Conservation (phyloP, 2,888 invertebrate genomes). For the Tinea semifulvella region DNA sequence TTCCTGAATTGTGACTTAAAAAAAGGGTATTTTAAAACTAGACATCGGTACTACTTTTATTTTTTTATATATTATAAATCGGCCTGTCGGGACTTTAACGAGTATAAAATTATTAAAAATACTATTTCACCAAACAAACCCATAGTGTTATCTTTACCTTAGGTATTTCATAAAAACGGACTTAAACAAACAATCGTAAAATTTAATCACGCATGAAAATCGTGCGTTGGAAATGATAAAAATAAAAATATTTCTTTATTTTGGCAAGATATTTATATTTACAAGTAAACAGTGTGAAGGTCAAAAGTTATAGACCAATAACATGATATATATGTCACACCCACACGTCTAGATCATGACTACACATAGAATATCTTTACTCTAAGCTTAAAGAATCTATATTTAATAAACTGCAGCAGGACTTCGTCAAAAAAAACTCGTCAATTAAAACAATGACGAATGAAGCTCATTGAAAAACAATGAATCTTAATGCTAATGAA, state of each 20-base stretch:
- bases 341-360: background rate
- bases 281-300: background rate
- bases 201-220: conserved; percentile 19
- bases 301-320: conserved; percentile 3
- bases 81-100: too few relatives aligned
- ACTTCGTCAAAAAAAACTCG: background rate
- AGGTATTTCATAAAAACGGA: too few relatives aligned
- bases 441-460: background rate
- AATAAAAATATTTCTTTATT: conserved; percentile 10
- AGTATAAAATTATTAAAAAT: too few relatives aligned
- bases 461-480: conserved; percentile 4
- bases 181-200: background rate
- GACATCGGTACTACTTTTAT: too few relatives aligned
- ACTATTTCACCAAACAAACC: too few relatives aligned
- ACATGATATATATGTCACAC: background rate
- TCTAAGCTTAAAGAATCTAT: too few relatives aligned
- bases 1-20: too few relatives aligned
- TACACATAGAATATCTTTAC: background rate
- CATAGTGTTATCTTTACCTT: background rate
- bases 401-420: too few relatives aligned
- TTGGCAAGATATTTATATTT: background rate
- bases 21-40: too few relatives aligned
- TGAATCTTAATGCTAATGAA: conserved; percentile 3
- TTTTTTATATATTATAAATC: too few relatives aligned
- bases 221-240: conserved; percentile 11